Evolutionary conservation across 2,797 vertebrate species (phyloP), one percentile per base, ranked within the genome.

Genomic region (Capromys pilorides): DNA sequence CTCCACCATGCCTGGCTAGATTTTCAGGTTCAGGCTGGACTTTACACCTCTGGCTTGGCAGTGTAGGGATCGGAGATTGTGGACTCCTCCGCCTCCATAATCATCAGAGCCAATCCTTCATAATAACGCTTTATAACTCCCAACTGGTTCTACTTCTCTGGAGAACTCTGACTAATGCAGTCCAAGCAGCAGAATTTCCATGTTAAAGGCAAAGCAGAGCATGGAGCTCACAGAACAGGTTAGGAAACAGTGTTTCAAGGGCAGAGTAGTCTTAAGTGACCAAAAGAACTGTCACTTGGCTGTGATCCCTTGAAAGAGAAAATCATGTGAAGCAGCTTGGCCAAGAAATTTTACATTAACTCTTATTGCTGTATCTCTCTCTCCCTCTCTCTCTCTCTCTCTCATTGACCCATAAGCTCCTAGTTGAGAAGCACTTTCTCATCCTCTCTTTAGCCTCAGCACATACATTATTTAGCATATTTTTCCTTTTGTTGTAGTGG

Each of bases 161-260:
- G 81, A 92, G 79, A 90, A 59, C 33, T 10, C n/a, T 89, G 69
- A 86, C 16, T 61, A 73, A 88, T 39, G 28, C 6, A 19, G 16
- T 75, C 31, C 67, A 85, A 82, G 59, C 1, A 41, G 51, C 31
- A 88, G 39, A 82, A 81, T 57, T 77, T 91, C 39, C 78, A 8
- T 64, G 83, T 6, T 73, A 75, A 90, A 88, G 61, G 59, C 69
- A 85, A 90, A 88, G 54, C 59, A 73, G 12, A 61, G 61, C 19
- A 28, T 51, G n/a, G 62, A 62, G 41, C 8, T 45, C 12, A 39
- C n/a, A 41, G 36, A 67, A 86, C 11, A 28, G 28, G 12, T 54
- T 13, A 79, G 90, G 36, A 94, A 94, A 78, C 22, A 59, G 24
- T 87, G 57, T 84, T 89, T 67, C 78, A 83, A 88, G 89, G 69